Evolutionary conservation across 2,888 invertebrate species (phyloP), one percentile per base, ranked within the genome.

Genomic region (Hemithea aestivaria): DNA sequence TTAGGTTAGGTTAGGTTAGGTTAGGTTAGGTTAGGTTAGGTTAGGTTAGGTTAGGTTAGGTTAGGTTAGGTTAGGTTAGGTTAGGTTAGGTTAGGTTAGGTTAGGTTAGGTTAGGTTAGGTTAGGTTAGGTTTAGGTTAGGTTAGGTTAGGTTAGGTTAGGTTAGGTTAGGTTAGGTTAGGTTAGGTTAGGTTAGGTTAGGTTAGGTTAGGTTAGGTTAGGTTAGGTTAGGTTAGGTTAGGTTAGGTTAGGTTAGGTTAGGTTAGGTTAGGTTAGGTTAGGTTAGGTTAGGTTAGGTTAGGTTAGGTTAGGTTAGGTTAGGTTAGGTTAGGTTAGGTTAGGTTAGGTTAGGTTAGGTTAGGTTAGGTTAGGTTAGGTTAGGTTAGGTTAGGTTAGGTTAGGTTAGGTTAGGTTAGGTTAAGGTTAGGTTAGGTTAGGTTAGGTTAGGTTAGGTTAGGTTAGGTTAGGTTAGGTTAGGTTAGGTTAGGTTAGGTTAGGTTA

Each of bases 91-190:
- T 28, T 26, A 32, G 32, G 38, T 38, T 38, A 38, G 38, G 30
- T 37, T 31, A 31, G 37, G 30, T 37, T 37, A 37, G 37, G 37
- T 37, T 37, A 37, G 36, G 36, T 36, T 36, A 36, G 36, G 36
- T 36, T 37, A 37, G 37, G 37, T 37, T 37, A 37, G 37, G 37
- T 37, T 36, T 36, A 36, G 36, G 38, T 38, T 38, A 38, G 38
- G 38, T 28, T 28, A 28, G 28, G 28, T 28, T 28, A 28, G 28
- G 28, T 28, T 28, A 35, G 37, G 37, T 37, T 37, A 37, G 37
- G 37, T 37, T 37, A 38, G 38, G 38, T 38, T 38, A 38, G 38
- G 38, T 38, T 37, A 37, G 37, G 37, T 38, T 38, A 38, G 38
- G 31, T 31, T 31, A 38, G 31, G 38, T 38, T 38, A 38, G 38